phyloP scores from a whole-genome alignment of 2,113 vertebrate genomes.

The Tympanuchus pallidicinctus region DNA sequence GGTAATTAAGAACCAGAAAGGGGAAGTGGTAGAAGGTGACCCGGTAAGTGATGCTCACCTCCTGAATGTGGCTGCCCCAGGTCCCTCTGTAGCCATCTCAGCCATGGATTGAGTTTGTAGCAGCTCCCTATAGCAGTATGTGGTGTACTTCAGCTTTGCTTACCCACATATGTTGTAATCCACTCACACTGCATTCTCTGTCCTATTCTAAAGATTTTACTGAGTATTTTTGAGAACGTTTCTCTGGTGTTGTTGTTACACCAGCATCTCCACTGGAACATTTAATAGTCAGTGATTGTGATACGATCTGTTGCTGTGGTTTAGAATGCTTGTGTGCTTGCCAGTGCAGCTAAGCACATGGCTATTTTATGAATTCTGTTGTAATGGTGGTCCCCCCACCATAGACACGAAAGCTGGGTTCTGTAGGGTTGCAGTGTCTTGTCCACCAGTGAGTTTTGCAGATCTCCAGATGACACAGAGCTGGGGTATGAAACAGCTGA shows the following conservation, averaged over 20 bases:
- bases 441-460: not conserved
- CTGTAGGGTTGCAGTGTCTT: not conserved
- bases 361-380: not conserved
- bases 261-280: not conserved
- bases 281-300: not conserved
- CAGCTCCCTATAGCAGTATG: not conserved
- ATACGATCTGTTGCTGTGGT: not conserved
- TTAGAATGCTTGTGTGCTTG: not conserved
- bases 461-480: not conserved
- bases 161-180: not conserved
- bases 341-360: not conserved
- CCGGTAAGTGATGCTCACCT: slow-evolving; percentile 81
- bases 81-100: accelerated
- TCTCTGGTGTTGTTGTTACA: not conserved
- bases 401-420: not conserved
- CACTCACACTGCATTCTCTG: not conserved
- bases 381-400: too few species aligned
- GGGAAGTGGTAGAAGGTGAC: slow-evolving; percentile 93
- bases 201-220: not conserved
- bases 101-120: not conserved
- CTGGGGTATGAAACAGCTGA: not conserved
- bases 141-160: not conserved
- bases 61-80: accelerated
- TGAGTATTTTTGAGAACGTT: not conserved
- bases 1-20: slow-evolving; percentile 88